Conservation (phyloP, 2,888 invertebrate species). For the Eustalomyia histrio region DNA sequence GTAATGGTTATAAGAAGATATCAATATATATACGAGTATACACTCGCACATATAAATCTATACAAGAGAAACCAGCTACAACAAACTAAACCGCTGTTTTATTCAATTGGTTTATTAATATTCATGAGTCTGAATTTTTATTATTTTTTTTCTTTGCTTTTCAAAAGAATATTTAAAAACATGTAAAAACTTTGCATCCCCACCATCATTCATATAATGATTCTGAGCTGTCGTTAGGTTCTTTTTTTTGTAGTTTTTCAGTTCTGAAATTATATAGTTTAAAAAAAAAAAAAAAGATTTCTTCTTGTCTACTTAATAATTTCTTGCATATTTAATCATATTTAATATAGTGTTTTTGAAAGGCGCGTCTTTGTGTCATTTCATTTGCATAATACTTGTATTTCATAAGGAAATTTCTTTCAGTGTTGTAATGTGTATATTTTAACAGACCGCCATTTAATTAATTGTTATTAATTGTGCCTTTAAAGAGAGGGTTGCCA, state of each 20-base stretch:
- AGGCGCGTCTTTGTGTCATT: slow-evolving; percentile 1
- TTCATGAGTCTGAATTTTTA: slow-evolving; percentile 49
- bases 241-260: not conserved
- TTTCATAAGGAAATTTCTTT: not conserved
- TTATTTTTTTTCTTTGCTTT: slow-evolving; percentile 32
- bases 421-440: not conserved
- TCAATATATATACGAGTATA: slow-evolving; percentile 13
- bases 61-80: slow-evolving; percentile 18
- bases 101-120: slow-evolving; percentile 57
- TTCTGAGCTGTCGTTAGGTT: slow-evolving; percentile 19
- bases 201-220: slow-evolving; percentile 26
- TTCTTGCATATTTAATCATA: slow-evolving; percentile 12
- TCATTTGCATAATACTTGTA: not conserved
- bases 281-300: no score
- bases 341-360: not conserved
- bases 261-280: not conserved
- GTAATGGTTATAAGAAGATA: slow-evolving; percentile 36
- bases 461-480: not conserved
- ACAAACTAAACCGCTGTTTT: slow-evolving; percentile 34
- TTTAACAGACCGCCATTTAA: slow-evolving; percentile 1
- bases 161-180: slow-evolving; percentile 35
- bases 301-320: slow-evolving; percentile 6
- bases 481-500: not conserved
- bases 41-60: slow-evolving; percentile 1
- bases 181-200: slow-evolving; percentile 10